Base-by-base conservation (phyloP, 2,797 vertebrate genomes). In the Pangasius mekongensis region DNA sequence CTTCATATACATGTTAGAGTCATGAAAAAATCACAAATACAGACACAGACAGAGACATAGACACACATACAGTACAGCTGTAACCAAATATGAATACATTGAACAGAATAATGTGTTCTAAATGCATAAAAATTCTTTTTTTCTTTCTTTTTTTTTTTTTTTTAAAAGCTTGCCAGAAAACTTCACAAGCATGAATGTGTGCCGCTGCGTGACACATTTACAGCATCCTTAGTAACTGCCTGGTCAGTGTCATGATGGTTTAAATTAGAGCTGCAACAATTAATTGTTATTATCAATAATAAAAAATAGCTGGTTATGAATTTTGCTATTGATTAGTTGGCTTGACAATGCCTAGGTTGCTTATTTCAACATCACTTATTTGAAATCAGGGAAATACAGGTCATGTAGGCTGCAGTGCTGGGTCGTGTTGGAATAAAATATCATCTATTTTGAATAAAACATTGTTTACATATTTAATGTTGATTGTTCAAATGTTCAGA, bases 11-110 rank as follows among this genome's bases (percentile, higher is more conserved):
- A 39, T 39, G 33, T 39, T 24, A 60, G 78, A 81, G 13, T 33
- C 52, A 20, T 2, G 27, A 39, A 11, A 1, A 27, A 76, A 14
- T 14, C 33, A 67, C 88, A 52, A 43, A 85, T 36, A 85, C 24
- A 69, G 60, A 86, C 39, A 0, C 73, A 81, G 62, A 39, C 86
- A 84, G 58, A 33, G 69, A 85, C 47, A 83, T 8, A 69, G 60
- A 86, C 54, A 20, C 16, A 73, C 58, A 4, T 60, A 52, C 30
- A 64, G 22, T 10, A 20, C 16, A 5, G 5, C 33, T n/a, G 24
- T 0, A 22, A 43, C 18, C 43, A 30, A 43, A 62, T 62, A 27
- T 60, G 13, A 81, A 60, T 24, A 60, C 5, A 24, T 5, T 20
- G 8, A 56, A 54, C 49, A 78, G 13, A 77, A 5, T 74, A 74